These are phyloP conservation scores for Lacerta bilineata DNA, from an alignment of 2,797 vertebrate genomes.

Conservation along the genomic window DNA sequence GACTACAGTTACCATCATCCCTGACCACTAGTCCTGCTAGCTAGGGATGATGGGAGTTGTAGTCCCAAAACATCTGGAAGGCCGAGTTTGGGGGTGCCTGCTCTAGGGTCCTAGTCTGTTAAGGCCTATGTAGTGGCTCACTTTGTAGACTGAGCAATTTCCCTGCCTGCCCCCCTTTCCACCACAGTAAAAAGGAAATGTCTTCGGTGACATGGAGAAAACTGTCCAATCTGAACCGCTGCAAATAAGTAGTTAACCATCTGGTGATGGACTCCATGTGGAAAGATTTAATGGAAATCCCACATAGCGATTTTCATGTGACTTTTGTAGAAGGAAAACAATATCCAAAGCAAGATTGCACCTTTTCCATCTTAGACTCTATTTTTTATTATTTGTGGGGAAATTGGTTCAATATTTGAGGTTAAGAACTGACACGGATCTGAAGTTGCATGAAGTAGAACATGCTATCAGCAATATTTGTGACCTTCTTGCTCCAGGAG, in stretches of 20 bases:
- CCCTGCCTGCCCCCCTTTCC: neutral
- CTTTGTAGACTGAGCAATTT: neutral
- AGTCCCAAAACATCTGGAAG: too few relatives aligned
- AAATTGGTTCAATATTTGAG: neutral
- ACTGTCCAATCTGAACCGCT: neutral
- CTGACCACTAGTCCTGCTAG: too few relatives aligned
- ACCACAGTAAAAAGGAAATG: neutral
- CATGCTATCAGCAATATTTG: neutral
- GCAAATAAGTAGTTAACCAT: neutral
- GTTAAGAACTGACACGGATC: neutral
- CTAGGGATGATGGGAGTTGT: too few relatives aligned
- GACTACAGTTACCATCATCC: too few relatives aligned
- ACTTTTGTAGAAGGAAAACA: neutral
- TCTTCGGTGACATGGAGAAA: conserved; percentile 4
- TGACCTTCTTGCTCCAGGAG: neutral
- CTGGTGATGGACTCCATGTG: neutral
- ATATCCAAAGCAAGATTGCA: neutral
- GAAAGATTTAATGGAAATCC: neutral
- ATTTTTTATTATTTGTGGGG: neutral
- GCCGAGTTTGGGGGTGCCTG: too few relatives aligned
- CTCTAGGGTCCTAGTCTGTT: neutral
- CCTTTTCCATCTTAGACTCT: conserved; percentile 4
- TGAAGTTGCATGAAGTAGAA: neutral
- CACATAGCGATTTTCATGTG: neutral
- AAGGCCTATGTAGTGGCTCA: neutral